Evolutionary conservation across 2,113 vertebrate species (phyloP).

Genomic region (Scopus umbretta): DNA sequence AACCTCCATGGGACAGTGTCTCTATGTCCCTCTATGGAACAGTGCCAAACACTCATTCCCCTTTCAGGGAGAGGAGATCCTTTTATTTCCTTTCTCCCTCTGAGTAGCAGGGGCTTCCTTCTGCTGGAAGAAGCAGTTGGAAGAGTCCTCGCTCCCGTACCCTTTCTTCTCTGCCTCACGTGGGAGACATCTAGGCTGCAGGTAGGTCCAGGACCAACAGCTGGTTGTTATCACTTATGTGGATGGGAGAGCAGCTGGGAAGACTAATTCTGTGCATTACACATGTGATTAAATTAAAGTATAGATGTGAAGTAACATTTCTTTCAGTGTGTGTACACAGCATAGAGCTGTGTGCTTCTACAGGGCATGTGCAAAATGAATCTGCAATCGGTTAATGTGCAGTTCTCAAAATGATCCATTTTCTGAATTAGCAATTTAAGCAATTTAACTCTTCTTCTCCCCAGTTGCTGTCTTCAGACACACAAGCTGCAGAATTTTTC

Average conservation of each 20-base stretch:
- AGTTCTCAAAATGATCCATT: not conserved
- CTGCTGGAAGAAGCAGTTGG: not conserved
- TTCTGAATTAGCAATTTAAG: not conserved
- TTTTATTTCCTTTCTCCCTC: not conserved
- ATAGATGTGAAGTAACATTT: not conserved
- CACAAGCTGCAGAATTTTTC: not conserved
- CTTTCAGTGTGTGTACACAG: not conserved
- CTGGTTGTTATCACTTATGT: not conserved
- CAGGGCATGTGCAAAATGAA: not conserved
- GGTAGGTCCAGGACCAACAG: not conserved
- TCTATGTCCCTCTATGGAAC: not conserved
- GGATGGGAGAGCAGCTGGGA: not conserved
- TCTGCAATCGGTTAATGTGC: not conserved
- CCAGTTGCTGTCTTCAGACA: not conserved
- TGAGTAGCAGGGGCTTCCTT: not conserved
- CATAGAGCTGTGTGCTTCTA: accelerated
- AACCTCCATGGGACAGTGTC: not conserved
- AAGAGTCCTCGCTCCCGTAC: not conserved
- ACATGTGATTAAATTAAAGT: not conserved
- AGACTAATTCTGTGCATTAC: not conserved
- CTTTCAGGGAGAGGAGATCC: not conserved
- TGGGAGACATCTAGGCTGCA: too few relatives aligned
- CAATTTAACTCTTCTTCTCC: not conserved
- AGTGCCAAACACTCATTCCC: not conserved
- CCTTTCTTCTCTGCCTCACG: not conserved